Conservation (phyloP, 2,888 invertebrate genomes). For the Mesorhabditis spiculigera region DNA sequence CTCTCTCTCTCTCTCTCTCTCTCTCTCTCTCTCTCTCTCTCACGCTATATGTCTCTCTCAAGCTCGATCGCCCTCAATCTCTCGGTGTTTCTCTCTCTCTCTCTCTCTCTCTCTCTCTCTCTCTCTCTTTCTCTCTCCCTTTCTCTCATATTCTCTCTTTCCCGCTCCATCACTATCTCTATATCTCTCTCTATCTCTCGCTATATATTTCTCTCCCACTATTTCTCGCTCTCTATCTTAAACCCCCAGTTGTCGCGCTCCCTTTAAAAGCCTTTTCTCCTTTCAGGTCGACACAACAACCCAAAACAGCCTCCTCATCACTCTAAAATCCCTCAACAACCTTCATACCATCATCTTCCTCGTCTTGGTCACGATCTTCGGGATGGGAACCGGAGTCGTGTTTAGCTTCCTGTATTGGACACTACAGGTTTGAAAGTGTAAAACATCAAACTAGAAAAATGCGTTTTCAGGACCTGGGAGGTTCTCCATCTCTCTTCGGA, state of each 20-base stretch:
- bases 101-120: no score
- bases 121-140: no score
- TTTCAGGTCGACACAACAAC: conserved; percentile 15
- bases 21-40: conserved; percentile 61
- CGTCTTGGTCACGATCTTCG: conserved; percentile 96
- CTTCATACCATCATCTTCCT: conserved; percentile 49
- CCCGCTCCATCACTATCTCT: neutral
- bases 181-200: conserved; percentile 67
- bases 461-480: conserved; percentile 70
- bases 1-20: no score
- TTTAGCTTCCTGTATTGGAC: conserved; percentile 99
- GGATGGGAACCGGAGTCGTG: conserved; percentile 94
- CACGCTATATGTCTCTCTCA: conserved; percentile 87
- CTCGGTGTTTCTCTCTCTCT: neutral
- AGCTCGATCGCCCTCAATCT: neutral
- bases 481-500: conserved; percentile 93
- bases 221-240: no score
- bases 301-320: conserved; percentile 29
- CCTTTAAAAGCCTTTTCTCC: neutral
- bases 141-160: neutral
- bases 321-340: conserved; percentile 33
- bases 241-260: no score
- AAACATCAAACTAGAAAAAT: neutral
- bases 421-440: conserved; percentile 65
- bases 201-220: conserved; percentile 81